Conservation (phyloP, 1,140 invertebrate species). For the Drosophila pachea region DNA sequence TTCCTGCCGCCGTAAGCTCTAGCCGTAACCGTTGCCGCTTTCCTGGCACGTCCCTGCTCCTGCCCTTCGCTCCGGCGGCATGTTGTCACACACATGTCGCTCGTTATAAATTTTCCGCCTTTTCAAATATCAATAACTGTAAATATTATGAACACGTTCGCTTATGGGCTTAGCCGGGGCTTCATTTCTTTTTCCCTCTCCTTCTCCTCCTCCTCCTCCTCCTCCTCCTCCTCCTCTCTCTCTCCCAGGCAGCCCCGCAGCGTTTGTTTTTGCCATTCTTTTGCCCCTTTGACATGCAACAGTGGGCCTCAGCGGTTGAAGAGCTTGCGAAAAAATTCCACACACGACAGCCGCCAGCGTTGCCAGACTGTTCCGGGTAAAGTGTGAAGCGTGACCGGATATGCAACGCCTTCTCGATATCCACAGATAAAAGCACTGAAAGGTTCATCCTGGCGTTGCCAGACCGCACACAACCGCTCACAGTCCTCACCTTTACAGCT, state of each 20-base stretch:
- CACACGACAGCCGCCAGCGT: neutral
- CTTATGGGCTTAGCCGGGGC: slow-evolving; percentile 66
- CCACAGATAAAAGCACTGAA: no score
- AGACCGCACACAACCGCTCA: no score
- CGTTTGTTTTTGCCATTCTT: slow-evolving; percentile 37
- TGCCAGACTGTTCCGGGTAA: neutral
- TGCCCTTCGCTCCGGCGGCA: slow-evolving; percentile 30
- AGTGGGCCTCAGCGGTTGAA: slow-evolving; percentile 5
- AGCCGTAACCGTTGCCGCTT: neutral
- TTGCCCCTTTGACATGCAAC: slow-evolving; percentile 59
- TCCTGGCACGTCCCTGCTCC: neutral
- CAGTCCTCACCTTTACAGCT: neutral
- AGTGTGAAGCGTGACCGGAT: no score
- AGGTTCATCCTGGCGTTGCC: no score
- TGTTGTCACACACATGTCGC: slow-evolving; percentile 78
- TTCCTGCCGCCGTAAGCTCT: slow-evolving; percentile 18
- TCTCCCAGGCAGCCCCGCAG: neutral
- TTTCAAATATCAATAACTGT: slow-evolving; percentile 79
- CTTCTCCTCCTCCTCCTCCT: slow-evolving; percentile 9
- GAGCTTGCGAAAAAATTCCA: neutral
- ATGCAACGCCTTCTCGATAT: no score
- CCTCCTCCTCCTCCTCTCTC: neutral
- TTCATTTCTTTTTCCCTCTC: slow-evolving; percentile 36
- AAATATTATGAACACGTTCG: slow-evolving; percentile 79
- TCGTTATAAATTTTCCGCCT: slow-evolving; percentile 79